These are phyloP conservation scores for Desmodus rotundus DNA, from an alignment of 2,113 vertebrate genomes.

Conservation along the genomic window DNA sequence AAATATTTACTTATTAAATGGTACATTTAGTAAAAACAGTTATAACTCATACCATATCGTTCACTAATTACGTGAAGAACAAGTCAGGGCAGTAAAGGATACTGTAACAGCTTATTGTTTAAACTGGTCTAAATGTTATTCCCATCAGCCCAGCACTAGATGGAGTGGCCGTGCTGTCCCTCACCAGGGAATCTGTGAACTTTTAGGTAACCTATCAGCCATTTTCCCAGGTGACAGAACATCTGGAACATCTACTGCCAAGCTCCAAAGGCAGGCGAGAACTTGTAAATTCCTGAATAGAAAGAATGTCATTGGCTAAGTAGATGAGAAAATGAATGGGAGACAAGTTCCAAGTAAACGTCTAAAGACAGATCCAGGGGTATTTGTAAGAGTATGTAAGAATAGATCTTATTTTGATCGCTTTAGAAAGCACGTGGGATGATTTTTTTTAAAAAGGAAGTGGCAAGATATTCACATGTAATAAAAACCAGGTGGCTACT, in stretches of 20 bases:
- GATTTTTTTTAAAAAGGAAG: background rate
- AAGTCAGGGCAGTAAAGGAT: background rate
- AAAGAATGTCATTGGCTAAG: background rate
- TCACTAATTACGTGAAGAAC: background rate
- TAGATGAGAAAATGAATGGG: background rate
- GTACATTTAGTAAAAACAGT: background rate
- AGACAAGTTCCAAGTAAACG: background rate
- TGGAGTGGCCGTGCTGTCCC: too few relatives aligned
- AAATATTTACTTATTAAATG: background rate
- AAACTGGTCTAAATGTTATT: background rate
- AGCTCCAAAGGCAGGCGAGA: background rate
- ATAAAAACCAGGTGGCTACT: background rate
- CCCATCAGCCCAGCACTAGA: too few relatives aligned
- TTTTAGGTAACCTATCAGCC: background rate
- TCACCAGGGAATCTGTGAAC: background rate
- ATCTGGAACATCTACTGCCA: background rate
- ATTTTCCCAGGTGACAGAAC: background rate
- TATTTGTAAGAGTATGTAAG: background rate
- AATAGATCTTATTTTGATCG: background rate
- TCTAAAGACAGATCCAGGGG: background rate
- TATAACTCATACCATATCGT: background rate
- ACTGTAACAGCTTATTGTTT: too few relatives aligned
- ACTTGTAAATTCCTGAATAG: background rate
- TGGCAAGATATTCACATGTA: background rate
- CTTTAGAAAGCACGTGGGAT: background rate